Evolutionary conservation across 2,888 invertebrate species (phyloP).

Genomic region (Disparrhopalites patrizii): DNA sequence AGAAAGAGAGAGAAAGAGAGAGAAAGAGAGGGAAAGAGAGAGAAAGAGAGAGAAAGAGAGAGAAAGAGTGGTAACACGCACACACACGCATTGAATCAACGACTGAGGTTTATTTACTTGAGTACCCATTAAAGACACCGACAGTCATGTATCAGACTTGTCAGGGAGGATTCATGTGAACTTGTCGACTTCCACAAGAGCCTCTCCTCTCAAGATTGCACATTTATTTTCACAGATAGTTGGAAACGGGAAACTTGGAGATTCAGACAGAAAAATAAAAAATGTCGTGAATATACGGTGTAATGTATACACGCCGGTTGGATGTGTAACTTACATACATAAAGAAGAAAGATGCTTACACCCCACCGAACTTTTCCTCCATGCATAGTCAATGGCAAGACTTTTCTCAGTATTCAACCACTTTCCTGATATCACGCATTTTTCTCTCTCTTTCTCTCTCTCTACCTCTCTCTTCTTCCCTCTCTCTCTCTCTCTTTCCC

Average conservation of each 20-base stretch:
- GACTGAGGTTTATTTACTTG: conserved; percentile 25
- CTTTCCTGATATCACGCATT: too few species aligned
- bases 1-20: background rate
- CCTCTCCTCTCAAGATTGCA: conserved; percentile 23
- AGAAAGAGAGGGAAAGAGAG: background rate
- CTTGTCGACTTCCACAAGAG: conserved; percentile 24
- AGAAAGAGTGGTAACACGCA: background rate
- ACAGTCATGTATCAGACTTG: conserved; percentile 27
- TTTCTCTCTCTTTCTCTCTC: too few species aligned
- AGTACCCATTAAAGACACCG: conserved; percentile 31
- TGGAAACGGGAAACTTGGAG: conserved; percentile 25
- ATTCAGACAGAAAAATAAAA: conserved; percentile 28
- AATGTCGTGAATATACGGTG: conserved; percentile 21
- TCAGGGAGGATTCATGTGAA: conserved; percentile 30
- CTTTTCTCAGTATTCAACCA: too few species aligned
- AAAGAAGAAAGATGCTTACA: background rate
- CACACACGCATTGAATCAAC: conserved; percentile 18
- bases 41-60: background rate
- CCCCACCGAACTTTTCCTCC: too few species aligned
- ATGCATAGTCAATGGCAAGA: too few species aligned
- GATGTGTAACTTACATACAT: background rate
- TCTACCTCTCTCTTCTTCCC: background rate
- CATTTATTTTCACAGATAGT: conserved; percentile 30
- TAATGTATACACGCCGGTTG: background rate
- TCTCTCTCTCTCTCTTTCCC: background rate